Percentiles rank a stretch among this genome's conserved stretches.
These are phyloP conservation scores for Lepidocyrtoides sp. DNA, from an alignment of 2,888 invertebrate species.

Conservation along the genomic window DNA sequence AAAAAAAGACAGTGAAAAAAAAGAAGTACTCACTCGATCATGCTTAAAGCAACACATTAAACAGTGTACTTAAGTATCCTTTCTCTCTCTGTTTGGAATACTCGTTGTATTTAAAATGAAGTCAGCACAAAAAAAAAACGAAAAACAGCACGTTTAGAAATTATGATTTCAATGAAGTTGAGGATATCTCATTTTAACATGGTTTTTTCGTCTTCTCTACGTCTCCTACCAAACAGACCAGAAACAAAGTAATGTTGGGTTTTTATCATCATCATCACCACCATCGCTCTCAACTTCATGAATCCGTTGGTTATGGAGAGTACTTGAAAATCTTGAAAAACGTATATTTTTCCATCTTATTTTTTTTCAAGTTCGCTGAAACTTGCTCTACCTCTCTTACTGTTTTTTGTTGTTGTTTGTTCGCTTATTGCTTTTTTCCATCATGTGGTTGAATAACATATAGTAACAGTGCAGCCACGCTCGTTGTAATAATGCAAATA, in stretches of 20 bases:
- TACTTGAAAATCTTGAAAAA: constrained; percentile 39
- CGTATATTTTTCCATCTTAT: constrained; percentile 33
- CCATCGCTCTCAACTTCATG: background rate
- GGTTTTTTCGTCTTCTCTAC: background rate
- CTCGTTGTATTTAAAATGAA: no score
- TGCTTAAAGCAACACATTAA: constrained; percentile 5
- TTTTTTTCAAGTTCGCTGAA: constrained; percentile 20
- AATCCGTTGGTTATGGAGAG: background rate
- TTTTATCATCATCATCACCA: background rate
- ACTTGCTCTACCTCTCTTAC: background rate
- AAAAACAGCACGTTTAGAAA: constrained; percentile 19
- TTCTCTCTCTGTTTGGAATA: background rate
- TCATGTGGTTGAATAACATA: background rate
- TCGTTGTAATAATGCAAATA: constrained; percentile 18
- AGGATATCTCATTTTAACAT: background rate
- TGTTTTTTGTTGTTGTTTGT: background rate
- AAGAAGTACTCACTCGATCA: constrained; percentile 7
- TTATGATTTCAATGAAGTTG: background rate
- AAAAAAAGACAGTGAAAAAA: background rate
- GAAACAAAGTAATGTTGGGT: background rate
- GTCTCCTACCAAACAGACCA: background rate
- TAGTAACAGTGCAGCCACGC: background rate
- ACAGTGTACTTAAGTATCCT: background rate
- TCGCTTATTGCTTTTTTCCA: background rate
- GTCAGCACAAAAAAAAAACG: background rate